Evolutionary conservation across 1,140 invertebrate species (phyloP), one percentile per base, ranked within the genome.

Genomic region (Drosophila ohnishii): DNA sequence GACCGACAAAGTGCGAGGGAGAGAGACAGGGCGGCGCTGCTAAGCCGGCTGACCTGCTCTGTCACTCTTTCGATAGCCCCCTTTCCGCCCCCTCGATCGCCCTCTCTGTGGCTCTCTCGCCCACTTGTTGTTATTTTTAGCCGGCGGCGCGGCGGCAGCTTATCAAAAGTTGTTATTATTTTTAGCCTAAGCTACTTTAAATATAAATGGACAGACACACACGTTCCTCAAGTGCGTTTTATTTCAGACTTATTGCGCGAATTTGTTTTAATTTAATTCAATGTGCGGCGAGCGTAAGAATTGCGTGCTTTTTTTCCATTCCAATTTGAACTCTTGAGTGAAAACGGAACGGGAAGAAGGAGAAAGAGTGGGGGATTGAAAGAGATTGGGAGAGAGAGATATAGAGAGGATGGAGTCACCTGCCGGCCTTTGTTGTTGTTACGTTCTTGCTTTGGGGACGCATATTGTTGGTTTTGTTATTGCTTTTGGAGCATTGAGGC

Each of bases 251-350:
- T 70, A 75, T 74, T 83, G 76, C 47, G 76, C 76, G 66, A 86
- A 88, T 79, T 87, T 76, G 79, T 62, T 57, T 79, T 87, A 83
- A 88, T 88, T 86, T 82, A 82, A 83, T 87, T 74, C 76, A 83
- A 70, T 66, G 64, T 57, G 62, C 77, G 61, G 58, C 47, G 57
- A 64, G 47, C 65, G 62, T 53, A 58, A 70, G 61, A 53, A 55
- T 56, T 45, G 78, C 51, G 40, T 53, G 51, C 13, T 37, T 69
- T 69, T 57, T 63, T 73, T 60, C 40, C 44, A 39, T 53, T 73
- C 45, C 59, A 45, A 39, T 53, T 35, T 50, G 45, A 45, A 53
- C 35, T 66, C 19, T 44, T 25, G 51, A 55, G 34, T 37, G 8
- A 5, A 55, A 55, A 25, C 51, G 51, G 34, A 25, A 37, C 8